Conservation (phyloP, 2,888 invertebrate species). For the Limnephilus rhombicus region DNA sequence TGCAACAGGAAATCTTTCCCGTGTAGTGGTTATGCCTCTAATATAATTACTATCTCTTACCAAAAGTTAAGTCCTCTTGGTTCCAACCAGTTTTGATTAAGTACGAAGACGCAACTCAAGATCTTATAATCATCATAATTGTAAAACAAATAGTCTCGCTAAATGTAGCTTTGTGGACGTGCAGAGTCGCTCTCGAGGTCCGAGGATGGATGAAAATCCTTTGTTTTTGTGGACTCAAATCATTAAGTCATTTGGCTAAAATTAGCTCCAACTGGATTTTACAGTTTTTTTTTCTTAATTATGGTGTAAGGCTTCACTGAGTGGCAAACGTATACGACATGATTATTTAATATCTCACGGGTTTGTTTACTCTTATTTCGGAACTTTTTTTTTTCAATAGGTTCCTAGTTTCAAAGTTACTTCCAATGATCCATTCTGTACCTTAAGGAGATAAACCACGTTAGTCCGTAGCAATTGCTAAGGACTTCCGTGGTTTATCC, state of each 20-base stretch:
- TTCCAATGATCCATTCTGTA: too few species aligned
- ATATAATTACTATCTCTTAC: not conserved
- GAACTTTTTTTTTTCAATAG: too few species aligned
- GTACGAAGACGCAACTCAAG: not conserved
- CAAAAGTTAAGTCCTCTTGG: not conserved
- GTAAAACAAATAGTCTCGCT: constrained; percentile 4
- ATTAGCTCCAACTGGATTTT: not conserved
- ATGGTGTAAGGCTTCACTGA: not conserved
- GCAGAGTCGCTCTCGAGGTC: not conserved
- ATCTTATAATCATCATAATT: constrained; percentile 19
- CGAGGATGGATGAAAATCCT: not conserved
- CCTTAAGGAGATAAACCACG: too few species aligned
- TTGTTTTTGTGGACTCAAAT: not conserved
- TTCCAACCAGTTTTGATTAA: constrained; percentile 35
- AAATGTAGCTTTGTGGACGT: constrained; percentile 4
- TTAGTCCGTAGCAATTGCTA: too few species aligned
- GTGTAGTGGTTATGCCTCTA: not conserved
- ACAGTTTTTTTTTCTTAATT: not conserved
- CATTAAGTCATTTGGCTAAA: not conserved
- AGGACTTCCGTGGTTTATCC: too few species aligned
- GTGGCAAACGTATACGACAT: not conserved
- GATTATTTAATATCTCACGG: not conserved
- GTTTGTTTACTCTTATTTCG: not conserved
- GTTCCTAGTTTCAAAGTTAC: too few species aligned
- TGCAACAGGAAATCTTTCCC: not conserved